Evolutionary conservation across 2,797 vertebrate species (phyloP).

Genomic region (Sarcophilus harrisii): DNA sequence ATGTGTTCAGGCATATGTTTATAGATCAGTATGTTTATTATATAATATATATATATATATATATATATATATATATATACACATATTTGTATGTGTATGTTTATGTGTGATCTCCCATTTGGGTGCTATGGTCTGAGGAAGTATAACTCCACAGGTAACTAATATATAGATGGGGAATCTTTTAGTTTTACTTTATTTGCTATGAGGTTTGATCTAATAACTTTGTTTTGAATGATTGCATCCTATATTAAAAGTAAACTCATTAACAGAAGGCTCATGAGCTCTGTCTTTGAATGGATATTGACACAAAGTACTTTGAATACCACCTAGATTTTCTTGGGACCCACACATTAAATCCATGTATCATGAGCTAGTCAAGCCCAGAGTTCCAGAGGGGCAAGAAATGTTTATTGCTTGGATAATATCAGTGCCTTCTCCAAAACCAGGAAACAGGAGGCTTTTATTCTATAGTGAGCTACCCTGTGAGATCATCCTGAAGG

Average conservation of each 20-base stretch:
- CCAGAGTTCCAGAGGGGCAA: neutral
- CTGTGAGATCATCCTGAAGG: constrained; percentile 26
- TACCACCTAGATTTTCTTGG: neutral
- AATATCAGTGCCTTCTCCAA: neutral
- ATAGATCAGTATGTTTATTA: no score
- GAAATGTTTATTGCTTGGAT: neutral
- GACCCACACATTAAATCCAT: neutral
- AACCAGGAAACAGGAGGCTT: neutral
- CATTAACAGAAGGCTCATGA: neutral
- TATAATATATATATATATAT: no score
- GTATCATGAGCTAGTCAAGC: neutral
- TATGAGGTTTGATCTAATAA: neutral
- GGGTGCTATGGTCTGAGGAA: neutral
- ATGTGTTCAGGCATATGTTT: neutral
- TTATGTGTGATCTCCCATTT: neutral
- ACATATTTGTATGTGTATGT: no score
- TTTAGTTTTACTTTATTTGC: neutral
- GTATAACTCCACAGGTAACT: neutral
- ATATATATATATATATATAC: no score
- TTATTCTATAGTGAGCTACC: constrained; percentile 4
- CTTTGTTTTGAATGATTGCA: neutral
- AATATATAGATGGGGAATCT: neutral
- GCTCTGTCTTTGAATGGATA: neutral
- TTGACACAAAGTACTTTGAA: neutral
- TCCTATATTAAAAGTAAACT: neutral